Conservation (phyloP, 2,797 vertebrate species). For the Melanotaenia maccullochi region DNA sequence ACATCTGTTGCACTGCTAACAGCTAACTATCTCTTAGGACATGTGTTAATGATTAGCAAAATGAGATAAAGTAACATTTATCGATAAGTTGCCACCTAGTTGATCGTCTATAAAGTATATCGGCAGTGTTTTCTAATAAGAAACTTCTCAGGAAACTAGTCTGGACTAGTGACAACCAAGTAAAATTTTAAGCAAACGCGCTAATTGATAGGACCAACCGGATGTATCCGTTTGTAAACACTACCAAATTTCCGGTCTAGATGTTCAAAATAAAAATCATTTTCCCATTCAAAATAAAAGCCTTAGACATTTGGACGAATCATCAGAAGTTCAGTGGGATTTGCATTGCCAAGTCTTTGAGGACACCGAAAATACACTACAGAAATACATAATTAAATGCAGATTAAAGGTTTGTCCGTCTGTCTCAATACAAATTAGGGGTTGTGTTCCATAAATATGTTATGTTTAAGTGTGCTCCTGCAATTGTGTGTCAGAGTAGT, state of each 20-base stretch:
- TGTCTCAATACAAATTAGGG: no score
- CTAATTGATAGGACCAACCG: not conserved
- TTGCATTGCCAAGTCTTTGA: not conserved
- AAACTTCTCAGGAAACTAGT: not conserved
- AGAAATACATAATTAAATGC: no score
- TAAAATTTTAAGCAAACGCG: not conserved
- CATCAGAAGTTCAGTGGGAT: not conserved
- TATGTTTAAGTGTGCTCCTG: no score
- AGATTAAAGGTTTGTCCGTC: no score
- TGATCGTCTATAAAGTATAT: fast-evolving
- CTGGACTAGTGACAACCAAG: not conserved
- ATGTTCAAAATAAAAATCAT: slow-evolving; percentile 27
- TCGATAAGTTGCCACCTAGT: fast-evolving
- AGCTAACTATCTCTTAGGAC: slow-evolving; percentile 16
- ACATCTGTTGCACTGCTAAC: slow-evolving; percentile 19
- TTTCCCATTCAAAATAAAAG: slow-evolving; percentile 41
- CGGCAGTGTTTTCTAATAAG: fast-evolving
- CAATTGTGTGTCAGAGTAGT: no score
- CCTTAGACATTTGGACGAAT: not conserved
- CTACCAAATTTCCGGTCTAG: slow-evolving; percentile 34
- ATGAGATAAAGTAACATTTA: not conserved
- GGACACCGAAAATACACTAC: no score
- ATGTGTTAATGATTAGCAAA: not conserved
- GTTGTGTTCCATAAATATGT: no score
- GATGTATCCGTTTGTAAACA: slow-evolving; percentile 63